Evolutionary conservation across 2,888 invertebrate species (phyloP), one percentile per base, ranked within the genome.

Genomic region (Cerceris rybyensis): DNA sequence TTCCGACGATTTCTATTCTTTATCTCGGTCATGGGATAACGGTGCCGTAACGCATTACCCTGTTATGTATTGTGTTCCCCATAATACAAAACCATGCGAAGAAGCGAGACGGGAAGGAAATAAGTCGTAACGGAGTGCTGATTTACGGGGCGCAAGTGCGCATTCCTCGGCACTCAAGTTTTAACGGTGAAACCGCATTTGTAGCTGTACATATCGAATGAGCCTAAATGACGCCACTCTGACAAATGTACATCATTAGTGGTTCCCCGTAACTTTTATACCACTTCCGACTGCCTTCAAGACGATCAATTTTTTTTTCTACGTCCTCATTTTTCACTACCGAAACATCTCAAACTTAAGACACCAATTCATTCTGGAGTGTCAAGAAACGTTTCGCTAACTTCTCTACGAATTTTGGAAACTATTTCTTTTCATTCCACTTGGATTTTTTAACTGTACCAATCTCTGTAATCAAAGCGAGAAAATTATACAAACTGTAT

Each of bases 71-170:
- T 78, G 78, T 74, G 73, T 54, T 42, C 67, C 60, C 64, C 69
- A 79, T 79, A 79, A 75, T 67, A 63, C 58, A 65, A 57, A 28
- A 28, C 28, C 28, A 55, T 60, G 82, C n/a, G 50, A 75, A 72
- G 72, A 63, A 69, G 58, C 55, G 42, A 57, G 64, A 46, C 39
- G 63, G 72, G 58, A 70, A 70, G 69, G 63, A 81, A 73, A 82
- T 77, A 81, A 84, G 77, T 71, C 77, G 73, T 69, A 71, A 67
- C 49, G 28, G 70, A 57, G 66, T 52, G 69, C 54, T 83, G 84
- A 84, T 84, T 84, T 81, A 83, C 82, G 73, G 70, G 66, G 7
- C 42, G 70, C 82, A 14, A 75, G 77, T 77, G 80, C 75, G 68
- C 67, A 70, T 82, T 75, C 70, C 72, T 61, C 46, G 64, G 49